Percentiles rank a stretch among this genome's conserved stretches.
Conservation (phyloP, 1,140 invertebrate genomes). For the Oscheius sp. region DNA sequence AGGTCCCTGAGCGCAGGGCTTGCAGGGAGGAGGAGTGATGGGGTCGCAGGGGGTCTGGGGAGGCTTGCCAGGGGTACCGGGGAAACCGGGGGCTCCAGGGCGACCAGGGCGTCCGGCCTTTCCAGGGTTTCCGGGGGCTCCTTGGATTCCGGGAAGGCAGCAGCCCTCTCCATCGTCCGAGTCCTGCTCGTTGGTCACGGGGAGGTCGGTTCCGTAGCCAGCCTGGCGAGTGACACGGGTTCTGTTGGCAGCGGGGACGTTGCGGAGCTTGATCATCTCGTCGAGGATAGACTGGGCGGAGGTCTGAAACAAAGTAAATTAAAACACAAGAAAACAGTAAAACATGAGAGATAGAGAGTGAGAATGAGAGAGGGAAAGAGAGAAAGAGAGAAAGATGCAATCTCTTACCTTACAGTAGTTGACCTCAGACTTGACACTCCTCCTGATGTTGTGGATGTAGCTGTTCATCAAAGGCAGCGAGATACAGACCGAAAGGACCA, state of each 20-base stretch:
- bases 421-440: background rate
- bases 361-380: too few relatives aligned
- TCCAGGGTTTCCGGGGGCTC: conserved; percentile 45
- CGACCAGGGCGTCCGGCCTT: conserved; percentile 50
- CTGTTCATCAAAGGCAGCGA: conserved; percentile 31
- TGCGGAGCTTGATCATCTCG: conserved; percentile 55
- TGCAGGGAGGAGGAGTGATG: conserved; percentile 44
- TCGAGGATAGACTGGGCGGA: conserved; percentile 61
- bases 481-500: conserved; percentile 24
- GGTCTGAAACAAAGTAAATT: conserved; percentile 41
- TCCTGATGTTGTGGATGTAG: background rate
- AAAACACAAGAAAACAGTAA: too few relatives aligned
- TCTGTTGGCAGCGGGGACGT: conserved; percentile 53
- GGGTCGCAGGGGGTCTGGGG: conserved; percentile 39
- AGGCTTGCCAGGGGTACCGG: conserved; percentile 44
- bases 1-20: conserved; percentile 45
- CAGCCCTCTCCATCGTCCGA: conserved; percentile 38
- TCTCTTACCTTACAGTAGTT: background rate
- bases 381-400: too few relatives aligned
- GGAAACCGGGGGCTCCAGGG: conserved; percentile 50
- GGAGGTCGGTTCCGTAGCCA: conserved; percentile 12
- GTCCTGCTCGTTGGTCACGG: conserved; percentile 35
- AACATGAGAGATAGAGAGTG: too few relatives aligned
- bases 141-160: conserved; percentile 37
- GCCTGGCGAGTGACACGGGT: conserved; percentile 39